Evolutionary conservation across 2,888 invertebrate species (phyloP).

Genomic region (Drosophila differens): DNA sequence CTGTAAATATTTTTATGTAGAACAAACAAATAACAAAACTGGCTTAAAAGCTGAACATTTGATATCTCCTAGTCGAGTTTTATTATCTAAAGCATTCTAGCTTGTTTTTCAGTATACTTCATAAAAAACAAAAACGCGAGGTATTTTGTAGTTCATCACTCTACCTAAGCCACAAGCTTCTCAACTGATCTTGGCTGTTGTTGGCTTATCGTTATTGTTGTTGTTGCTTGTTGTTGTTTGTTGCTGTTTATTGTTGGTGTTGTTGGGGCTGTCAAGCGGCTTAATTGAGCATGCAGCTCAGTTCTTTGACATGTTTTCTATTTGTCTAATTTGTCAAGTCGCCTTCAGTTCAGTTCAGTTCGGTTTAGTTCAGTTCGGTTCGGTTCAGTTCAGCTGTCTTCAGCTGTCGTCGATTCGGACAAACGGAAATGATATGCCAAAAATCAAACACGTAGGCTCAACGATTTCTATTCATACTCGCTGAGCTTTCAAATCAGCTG

Average conservation of each 20-base stretch:
- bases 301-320: conserved; percentile 77
- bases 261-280: conserved; percentile 59
- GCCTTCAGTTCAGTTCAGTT: conserved; percentile 46
- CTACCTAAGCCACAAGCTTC: not conserved
- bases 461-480: conserved; percentile 25
- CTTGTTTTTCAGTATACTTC: not conserved
- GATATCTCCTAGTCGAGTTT: not conserved
- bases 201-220: conserved; percentile 18
- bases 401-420: conserved; percentile 22
- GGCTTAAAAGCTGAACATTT: not conserved
- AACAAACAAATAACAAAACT: not conserved
- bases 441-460: conserved; percentile 32
- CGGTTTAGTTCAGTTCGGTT: conserved; percentile 28
- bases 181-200: conserved; percentile 49
- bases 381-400: conserved; percentile 27
- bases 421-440: conserved; percentile 77
- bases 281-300: conserved; percentile 75
- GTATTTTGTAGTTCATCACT: conserved; percentile 25
- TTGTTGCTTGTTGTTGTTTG: conserved; percentile 11
- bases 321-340: conserved; percentile 76
- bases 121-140: not conserved
- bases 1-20: too few relatives aligned
- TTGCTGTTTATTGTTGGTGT: conserved; percentile 13
- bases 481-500: conserved; percentile 40
- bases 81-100: not conserved